Base-by-base conservation (phyloP, 1,140 invertebrate species). In the Amyelois transitella region DNA sequence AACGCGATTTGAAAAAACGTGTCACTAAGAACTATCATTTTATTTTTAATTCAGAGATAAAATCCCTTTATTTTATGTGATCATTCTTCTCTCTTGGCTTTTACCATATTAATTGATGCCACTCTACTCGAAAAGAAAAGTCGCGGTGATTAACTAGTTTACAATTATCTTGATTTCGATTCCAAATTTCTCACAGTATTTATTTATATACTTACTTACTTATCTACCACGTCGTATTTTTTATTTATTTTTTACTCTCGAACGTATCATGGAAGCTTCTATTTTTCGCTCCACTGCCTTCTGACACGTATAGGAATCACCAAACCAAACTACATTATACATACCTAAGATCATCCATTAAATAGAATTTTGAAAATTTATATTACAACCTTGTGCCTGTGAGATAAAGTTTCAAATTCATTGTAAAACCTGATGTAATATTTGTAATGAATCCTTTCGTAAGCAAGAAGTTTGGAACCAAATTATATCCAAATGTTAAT, bases 201-300 rank as follows among this genome's bases (percentile, higher is more conserved):
- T 38, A n/a, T 14, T 38, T 14, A 38, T 14, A 38, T 38, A 38
- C n/a, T 14, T n/a, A 14, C 6, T 38, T 38, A 3, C 3, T 8
- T 24, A 24, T 24, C 4, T 24, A 24, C 8, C 22, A 24, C 22
- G 8, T 24, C 3, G 4, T n/a, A n/a, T 5, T 24, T 24, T 48
- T 25, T 43, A 45, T 52, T 52, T 43, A 51, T 51, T 38, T 52
- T 58, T 56, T 49, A 32, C 49, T 14, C 44, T 24, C 8, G 43
- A 51, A 64, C 63, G 69, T 72, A 72, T 66, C 63, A 38, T 69
- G 64, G 69, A 44, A 72, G 69, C 69, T 51, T 59, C 55, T 25
- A 69, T 67, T 63, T 60, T 58, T 50, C 62, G 64, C 58, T 52
- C 48, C 64, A 64, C 28, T 51, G 62, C 47, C 2, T 59, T 32